These are phyloP conservation scores for Mastomys natalensis DNA, from an alignment of 2,113 vertebrate species.

Conservation along the genomic window DNA sequence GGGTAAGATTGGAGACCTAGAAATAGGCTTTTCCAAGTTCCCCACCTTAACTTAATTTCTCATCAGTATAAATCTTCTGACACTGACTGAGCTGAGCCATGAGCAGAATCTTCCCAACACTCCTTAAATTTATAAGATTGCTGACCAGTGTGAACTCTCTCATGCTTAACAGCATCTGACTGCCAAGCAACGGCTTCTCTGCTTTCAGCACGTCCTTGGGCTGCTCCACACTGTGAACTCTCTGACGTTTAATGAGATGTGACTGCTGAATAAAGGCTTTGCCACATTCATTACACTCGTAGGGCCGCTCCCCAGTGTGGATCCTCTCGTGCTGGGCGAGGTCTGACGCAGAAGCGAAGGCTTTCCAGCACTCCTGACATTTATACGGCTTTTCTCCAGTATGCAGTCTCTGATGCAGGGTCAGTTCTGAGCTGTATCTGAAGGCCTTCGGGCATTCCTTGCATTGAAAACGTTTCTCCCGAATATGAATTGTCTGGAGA, in stretches of 20 bases:
- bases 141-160: background rate
- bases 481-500: background rate
- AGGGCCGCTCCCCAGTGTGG: slow-evolving; percentile 35
- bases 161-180: background rate
- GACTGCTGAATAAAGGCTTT: slow-evolving; percentile 39
- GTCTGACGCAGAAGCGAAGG: background rate
- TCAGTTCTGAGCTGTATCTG: background rate
- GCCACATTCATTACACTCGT: background rate
- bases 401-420: background rate
- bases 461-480: slow-evolving; percentile 25
- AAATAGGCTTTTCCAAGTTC: background rate
- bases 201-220: background rate
- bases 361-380: slow-evolving; percentile 40
- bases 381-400: slow-evolving; percentile 14
- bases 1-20: too few species aligned
- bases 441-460: slow-evolving; percentile 24
- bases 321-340: slow-evolving; percentile 23
- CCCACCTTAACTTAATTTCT: background rate
- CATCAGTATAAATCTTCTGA: background rate
- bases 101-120: background rate
- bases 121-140: background rate
- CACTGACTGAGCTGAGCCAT: background rate
- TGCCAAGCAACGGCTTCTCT: background rate
- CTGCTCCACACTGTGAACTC: background rate
- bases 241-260: slow-evolving; percentile 12